Evolutionary conservation across 1,140 invertebrate species (phyloP), one percentile per base, ranked within the genome.

Genomic region (Polyergus mexicanus): DNA sequence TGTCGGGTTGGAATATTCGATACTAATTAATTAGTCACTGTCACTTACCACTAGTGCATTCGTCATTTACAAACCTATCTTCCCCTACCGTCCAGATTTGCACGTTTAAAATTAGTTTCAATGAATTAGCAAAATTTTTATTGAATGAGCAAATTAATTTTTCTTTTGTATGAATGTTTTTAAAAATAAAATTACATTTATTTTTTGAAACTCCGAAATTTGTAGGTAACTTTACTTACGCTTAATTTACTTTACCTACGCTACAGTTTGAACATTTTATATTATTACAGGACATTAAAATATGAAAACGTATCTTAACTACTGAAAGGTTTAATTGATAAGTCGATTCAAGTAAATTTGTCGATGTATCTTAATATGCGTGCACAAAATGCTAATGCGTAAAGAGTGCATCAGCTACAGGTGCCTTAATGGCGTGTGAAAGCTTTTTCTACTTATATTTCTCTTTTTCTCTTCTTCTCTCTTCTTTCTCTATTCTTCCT

Each of bases 11-110:
- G 77, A 72, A 92, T 88, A 92, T 93, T 92, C 92, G 90, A 91
- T 92, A 91, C 88, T 93, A 93, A 93, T 93, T 93, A 93, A 93
- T 93, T 91, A 93, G 88, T 91, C 85, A 89, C 91, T 91, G 92
- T 92, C 92, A 93, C 86, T 92, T 89, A 77, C 91, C 88, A 92
- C 90, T 92, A 92, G 91, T 87, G 89, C 89, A 80, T 92, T 92
- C 92, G 92, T 93, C 92, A 92, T 92, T 86, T 89, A 89, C 90
- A 89, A 92, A 88, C 8, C 66, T 25, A 38, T 16, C 66, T 38
- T 58, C 54, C 51, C 54, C 25, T 60, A n/a, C n/a, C 25, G 65
- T 0, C 10, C 63, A 51, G 3, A 38, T 56, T 56, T 13, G 25
- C 51, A n/a, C 13, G 41, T 60, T 72, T 58, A 38, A 72, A 62